Conservation (phyloP, 2,888 invertebrate genomes). For the Thysanoteuthis rhombus region DNA sequence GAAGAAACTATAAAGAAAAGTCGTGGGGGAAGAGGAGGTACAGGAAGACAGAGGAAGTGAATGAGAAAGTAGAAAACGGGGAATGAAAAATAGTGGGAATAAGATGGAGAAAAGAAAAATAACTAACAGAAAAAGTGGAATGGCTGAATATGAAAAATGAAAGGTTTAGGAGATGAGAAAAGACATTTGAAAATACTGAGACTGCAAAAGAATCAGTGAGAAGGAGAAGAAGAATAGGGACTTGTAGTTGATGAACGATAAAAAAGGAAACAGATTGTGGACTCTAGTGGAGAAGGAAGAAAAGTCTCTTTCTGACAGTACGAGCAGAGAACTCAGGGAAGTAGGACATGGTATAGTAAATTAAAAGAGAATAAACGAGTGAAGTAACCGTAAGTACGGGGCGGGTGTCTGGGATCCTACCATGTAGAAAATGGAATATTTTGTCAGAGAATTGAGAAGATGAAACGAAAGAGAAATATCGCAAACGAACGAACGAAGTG, state of each 20-base stretch:
- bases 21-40: rapidly evolving
- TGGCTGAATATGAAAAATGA: too few relatives aligned
- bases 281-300: too few relatives aligned
- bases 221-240: too few relatives aligned
- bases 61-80: not conserved
- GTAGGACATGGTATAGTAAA: not conserved
- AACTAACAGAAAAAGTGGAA: not conserved
- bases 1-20: not conserved
- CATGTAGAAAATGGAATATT: not conserved
- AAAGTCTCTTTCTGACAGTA: not conserved
- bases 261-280: too few relatives aligned
- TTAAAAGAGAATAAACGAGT: not conserved
- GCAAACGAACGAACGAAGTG: not conserved
- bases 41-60: not conserved
- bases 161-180: too few relatives aligned
- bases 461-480: not conserved
- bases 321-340: not conserved
- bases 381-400: not conserved
- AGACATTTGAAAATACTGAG: too few relatives aligned
- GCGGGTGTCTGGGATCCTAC: not conserved
- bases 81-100: not conserved
- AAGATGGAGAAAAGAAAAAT: not conserved
- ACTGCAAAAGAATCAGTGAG: too few relatives aligned
- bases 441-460: not conserved
- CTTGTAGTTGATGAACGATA: too few relatives aligned